Percentiles rank a stretch among this genome's conserved stretches.
phyloP scores from a whole-genome alignment of 2,113 vertebrate species.

The Blennius ocellaris region DNA sequence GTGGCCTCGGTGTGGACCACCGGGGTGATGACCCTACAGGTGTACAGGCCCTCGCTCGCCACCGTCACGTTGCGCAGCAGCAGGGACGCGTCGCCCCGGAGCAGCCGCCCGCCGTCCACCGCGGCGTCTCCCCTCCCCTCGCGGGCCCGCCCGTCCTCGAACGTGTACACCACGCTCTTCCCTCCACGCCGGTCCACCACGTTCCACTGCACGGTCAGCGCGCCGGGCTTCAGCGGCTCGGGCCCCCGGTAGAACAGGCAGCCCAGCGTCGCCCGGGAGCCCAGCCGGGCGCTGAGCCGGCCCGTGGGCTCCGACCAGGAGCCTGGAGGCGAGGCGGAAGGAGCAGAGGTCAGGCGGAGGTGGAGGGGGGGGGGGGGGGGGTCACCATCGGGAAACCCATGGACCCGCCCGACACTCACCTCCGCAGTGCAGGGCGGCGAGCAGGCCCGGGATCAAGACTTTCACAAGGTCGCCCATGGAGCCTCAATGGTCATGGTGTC shows the following conservation, averaged over 20 bases:
- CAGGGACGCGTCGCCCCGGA: constrained; percentile 63
- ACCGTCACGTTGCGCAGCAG: constrained; percentile 58
- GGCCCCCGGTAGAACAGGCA: constrained; percentile 48
- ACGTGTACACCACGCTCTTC: constrained; percentile 51
- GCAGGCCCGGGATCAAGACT: constrained; percentile 1
- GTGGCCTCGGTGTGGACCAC: constrained; percentile 44
- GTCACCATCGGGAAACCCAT: no score
- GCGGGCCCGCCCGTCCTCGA: constrained; percentile 42
- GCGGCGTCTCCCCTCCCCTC: constrained; percentile 26
- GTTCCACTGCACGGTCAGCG: constrained; percentile 60
- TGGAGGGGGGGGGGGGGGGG: no score
- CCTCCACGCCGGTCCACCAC: background rate
- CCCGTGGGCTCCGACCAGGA: background rate
- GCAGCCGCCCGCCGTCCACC: constrained; percentile 47
- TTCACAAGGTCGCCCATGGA: constrained; percentile 24
- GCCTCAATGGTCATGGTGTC: background rate
- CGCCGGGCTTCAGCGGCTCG: constrained; percentile 13
- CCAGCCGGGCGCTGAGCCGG: constrained; percentile 28
- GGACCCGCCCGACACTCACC: constrained; percentile 35
- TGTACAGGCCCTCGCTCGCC: constrained; percentile 69
- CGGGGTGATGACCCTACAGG: constrained; percentile 67
- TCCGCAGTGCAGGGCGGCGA: constrained; percentile 26
- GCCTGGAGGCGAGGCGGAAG: constrained; percentile 39
- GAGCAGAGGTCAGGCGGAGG: background rate
- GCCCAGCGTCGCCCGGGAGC: constrained; percentile 45